These are phyloP conservation scores for Ictalurus punctatus DNA, from an alignment of 2,113 vertebrate species.

Conservation along the genomic window DNA sequence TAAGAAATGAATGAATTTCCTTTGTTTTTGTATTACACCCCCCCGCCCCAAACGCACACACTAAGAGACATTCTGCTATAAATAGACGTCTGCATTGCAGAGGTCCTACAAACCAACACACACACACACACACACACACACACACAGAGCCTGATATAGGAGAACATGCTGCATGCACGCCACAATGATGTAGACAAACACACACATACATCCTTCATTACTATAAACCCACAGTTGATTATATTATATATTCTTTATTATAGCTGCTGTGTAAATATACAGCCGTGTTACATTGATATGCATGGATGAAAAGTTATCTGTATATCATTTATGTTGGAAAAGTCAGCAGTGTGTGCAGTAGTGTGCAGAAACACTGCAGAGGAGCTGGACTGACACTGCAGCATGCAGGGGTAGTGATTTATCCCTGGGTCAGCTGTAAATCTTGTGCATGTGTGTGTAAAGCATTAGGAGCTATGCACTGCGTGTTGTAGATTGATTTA, in stretches of 20 bases:
- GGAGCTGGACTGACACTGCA: not conserved
- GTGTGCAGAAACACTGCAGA: not conserved
- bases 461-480: not conserved
- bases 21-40: not conserved
- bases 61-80: slow-evolving; percentile 67
- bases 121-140: slow-evolving; percentile 34
- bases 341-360: not conserved
- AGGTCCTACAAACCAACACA: slow-evolving; percentile 68
- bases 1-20: not conserved
- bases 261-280: not conserved
- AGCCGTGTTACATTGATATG: not conserved
- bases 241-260: not conserved
- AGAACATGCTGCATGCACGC: not conserved
- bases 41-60: slow-evolving; percentile 40
- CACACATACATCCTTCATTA: slow-evolving; percentile 9
- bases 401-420: not conserved
- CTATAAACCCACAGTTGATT: not conserved
- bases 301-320: not conserved
- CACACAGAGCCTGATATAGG: slow-evolving; percentile 11
- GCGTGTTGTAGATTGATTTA: not conserved
- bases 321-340: not conserved
- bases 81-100: slow-evolving; percentile 82
- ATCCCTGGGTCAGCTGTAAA: not conserved
- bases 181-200: not conserved
- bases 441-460: not conserved